Conservation (phyloP, 2,113 vertebrate genomes). For the Natator depressus region DNA sequence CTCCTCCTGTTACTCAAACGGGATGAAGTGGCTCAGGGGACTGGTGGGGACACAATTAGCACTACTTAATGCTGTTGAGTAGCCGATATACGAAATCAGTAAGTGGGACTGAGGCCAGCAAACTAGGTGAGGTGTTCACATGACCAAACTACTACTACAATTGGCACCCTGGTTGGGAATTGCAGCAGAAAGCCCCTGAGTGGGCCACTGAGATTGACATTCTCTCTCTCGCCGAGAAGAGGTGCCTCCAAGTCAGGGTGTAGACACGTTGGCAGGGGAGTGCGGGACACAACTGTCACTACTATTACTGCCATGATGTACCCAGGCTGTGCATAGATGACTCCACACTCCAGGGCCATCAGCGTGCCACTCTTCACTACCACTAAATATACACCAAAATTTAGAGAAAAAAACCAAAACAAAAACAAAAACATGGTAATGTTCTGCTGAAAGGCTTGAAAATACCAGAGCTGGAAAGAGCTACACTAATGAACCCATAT, state of each 20-base stretch:
- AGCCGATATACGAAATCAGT: background rate
- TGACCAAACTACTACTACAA: background rate
- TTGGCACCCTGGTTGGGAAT: background rate
- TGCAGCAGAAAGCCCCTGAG: background rate
- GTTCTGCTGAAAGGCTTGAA: background rate
- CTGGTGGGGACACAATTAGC: background rate
- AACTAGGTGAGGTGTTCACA: background rate
- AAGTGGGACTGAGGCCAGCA: background rate
- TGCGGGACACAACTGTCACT: background rate
- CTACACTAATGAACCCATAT: background rate
- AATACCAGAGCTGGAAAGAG: background rate
- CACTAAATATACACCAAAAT: background rate
- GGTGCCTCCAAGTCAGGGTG: fast-evolving
- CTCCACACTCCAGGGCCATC: background rate
- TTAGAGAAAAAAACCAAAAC: background rate
- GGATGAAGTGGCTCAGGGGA: background rate
- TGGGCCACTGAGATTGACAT: background rate
- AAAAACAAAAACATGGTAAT: background rate
- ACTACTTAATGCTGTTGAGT: background rate
- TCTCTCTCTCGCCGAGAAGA: background rate
- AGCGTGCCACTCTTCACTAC: background rate
- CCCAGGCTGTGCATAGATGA: background rate
- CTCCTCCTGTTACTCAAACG: background rate
- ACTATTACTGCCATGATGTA: background rate
- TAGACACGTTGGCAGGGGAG: background rate